Conservation (phyloP, 2,797 vertebrate species). For the Falco cherrug region DNA sequence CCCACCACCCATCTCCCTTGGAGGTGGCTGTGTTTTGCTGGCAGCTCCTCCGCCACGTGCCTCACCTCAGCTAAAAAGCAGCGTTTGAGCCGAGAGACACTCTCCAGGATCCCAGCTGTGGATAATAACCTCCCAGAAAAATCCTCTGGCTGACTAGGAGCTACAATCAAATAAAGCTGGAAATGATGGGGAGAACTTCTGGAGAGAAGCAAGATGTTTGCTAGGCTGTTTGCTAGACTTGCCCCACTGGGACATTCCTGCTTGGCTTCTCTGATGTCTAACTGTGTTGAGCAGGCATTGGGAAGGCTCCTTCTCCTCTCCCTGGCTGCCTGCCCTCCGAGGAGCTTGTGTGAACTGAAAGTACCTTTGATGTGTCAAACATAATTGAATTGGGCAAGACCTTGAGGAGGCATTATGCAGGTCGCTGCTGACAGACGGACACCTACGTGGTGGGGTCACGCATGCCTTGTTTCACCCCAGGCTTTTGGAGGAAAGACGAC, state of each 20-base stretch:
- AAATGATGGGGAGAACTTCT: neutral
- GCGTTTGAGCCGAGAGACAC: accelerated
- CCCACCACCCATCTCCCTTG: no score
- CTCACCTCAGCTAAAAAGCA: neutral
- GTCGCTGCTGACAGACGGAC: neutral
- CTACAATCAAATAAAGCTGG: neutral
- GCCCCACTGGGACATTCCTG: neutral
- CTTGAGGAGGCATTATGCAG: neutral
- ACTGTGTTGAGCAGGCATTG: accelerated
- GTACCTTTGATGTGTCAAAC: constrained; percentile 18
- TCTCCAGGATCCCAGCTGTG: neutral
- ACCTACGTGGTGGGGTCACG: neutral
- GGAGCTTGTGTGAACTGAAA: neutral
- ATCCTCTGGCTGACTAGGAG: neutral
- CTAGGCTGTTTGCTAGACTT: neutral
- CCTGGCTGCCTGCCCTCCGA: accelerated
- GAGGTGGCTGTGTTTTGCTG: neutral
- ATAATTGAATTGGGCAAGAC: neutral
- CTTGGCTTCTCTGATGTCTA: neutral
- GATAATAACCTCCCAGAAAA: neutral
- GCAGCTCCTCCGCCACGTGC: accelerated
- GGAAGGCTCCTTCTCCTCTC: neutral
- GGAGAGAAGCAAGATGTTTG: neutral
- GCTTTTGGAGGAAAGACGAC: neutral
- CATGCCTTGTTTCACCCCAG: neutral